Percentiles rank a stretch among this genome's conserved stretches.
Evolutionary conservation across 1,140 invertebrate species (phyloP).

Genomic region (Bradysia coprophila): DNA sequence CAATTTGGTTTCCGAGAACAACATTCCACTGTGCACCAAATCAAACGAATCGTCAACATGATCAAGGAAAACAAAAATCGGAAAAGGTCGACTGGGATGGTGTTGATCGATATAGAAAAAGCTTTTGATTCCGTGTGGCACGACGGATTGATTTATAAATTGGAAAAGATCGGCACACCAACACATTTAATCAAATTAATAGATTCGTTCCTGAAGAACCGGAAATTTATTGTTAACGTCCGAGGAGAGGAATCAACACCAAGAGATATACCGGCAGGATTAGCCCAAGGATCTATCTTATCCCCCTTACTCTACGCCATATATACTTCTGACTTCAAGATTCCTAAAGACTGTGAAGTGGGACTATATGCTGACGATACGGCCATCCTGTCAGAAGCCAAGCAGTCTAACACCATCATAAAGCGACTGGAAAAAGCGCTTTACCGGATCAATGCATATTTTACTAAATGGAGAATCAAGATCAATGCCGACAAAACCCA

Average conservation of each 20-base stretch:
- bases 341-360: constrained; percentile 5
- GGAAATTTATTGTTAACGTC: background rate
- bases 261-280: constrained; percentile 7
- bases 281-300: constrained; percentile 12
- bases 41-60: constrained; percentile 10
- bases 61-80: constrained; percentile 6
- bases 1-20: constrained; percentile 17
- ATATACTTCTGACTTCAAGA: constrained; percentile 10
- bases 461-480: constrained; percentile 10
- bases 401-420: background rate
- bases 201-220: background rate
- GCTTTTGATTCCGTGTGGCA: background rate
- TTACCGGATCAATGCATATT: constrained; percentile 5
- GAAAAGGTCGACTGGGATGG: background rate
- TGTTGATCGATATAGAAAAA: too few species aligned
- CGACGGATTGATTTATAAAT: background rate
- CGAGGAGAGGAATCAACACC: background rate
- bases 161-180: background rate
- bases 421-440: constrained; percentile 1
- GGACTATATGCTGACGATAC: constrained; percentile 18
- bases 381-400: constrained; percentile 3
- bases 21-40: constrained; percentile 13
- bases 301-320: constrained; percentile 8
- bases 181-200: background rate
- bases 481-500: constrained; percentile 11